Conservation (phyloP, 2,113 vertebrate species). For the Festucalex cinctus region DNA sequence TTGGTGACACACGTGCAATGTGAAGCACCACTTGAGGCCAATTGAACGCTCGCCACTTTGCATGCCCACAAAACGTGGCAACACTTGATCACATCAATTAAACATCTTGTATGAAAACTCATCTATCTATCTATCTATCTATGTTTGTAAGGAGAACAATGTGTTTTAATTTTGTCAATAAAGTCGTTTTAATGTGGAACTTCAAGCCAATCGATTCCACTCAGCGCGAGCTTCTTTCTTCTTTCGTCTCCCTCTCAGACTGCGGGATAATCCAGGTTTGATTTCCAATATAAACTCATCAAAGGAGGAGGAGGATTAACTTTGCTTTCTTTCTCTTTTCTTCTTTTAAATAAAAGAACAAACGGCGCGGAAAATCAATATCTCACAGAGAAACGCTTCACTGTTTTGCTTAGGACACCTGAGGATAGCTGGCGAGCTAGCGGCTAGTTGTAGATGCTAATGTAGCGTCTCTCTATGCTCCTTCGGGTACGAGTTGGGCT, state of each 20-base stretch:
- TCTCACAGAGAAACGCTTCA: background rate
- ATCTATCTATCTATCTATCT: too few relatives aligned
- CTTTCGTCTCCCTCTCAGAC: background rate
- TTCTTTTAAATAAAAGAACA: background rate
- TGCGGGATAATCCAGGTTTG: background rate
- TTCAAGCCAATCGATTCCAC: background rate
- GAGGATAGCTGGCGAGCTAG: background rate
- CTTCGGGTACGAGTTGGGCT: too few relatives aligned
- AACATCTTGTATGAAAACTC: too few relatives aligned
- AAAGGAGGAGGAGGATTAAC: background rate
- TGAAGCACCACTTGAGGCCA: background rate
- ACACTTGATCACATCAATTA: too few relatives aligned
- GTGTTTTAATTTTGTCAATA: background rate
- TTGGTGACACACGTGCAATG: background rate
- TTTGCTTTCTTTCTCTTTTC: background rate
- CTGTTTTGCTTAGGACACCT: background rate
- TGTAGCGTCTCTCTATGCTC: too few relatives aligned
- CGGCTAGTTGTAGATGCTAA: background rate
- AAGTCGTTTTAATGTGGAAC: background rate
- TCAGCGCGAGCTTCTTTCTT: background rate
- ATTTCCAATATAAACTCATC: constrained; percentile 6
- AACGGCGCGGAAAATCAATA: background rate
- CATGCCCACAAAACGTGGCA: background rate
- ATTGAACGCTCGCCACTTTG: background rate
- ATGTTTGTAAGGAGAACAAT: background rate